Evolutionary conservation across 2,113 vertebrate genomes (phyloP).

Genomic region (Ibidorhyncha struthersii): DNA sequence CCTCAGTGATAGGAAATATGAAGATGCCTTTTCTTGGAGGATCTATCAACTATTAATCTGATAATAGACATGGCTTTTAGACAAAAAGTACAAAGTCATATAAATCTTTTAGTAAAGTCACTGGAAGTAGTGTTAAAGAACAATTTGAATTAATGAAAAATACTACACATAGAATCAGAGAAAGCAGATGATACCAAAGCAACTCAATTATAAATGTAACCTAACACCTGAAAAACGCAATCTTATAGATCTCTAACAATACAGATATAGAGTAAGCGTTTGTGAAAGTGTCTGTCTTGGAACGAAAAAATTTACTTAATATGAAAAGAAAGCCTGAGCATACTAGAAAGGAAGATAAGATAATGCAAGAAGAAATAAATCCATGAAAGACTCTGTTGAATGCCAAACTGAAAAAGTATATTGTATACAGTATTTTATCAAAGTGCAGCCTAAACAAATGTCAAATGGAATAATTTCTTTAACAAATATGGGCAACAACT

Average conservation of each 20-base stretch:
- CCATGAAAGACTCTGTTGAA: constrained; percentile 68
- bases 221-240: background rate
- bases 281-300: constrained; percentile 51
- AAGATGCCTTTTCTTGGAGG: background rate
- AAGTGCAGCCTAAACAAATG: constrained; percentile 80
- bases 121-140: background rate
- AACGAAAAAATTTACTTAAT: constrained; percentile 69
- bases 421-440: constrained; percentile 79
- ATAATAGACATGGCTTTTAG: background rate
- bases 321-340: constrained; percentile 76
- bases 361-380: constrained; percentile 76
- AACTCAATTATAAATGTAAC: background rate
- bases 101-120: background rate
- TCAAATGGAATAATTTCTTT: constrained; percentile 78
- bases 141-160: background rate
- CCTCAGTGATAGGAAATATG: background rate
- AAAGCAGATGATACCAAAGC: background rate
- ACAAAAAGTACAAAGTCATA: background rate
- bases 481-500: constrained; percentile 84
- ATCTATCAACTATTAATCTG: background rate
- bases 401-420: constrained; percentile 71
- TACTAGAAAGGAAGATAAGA: constrained; percentile 74
- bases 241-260: background rate
- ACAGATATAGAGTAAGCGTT: background rate
- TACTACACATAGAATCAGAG: background rate